phyloP scores from a whole-genome alignment of 2,888 invertebrate genomes.

The Ischnura elegans region DNA sequence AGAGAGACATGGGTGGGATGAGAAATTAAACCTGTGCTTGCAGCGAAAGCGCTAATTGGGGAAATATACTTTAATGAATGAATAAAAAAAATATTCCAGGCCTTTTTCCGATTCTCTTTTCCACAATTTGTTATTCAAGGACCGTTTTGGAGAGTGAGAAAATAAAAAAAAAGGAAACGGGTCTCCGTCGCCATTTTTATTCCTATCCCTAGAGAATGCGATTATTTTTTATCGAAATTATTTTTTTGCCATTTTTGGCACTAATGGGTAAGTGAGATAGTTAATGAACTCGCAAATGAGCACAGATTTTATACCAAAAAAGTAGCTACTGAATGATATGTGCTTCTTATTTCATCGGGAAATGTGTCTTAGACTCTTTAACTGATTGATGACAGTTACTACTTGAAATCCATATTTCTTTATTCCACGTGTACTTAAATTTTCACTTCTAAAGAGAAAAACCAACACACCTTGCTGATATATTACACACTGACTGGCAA shows the following conservation, averaged over 20 bases:
- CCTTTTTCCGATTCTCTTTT: slow-evolving; percentile 22
- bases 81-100: not conserved
- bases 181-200: not conserved
- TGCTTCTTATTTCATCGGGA: not conserved
- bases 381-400: no score
- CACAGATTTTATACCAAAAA: not conserved
- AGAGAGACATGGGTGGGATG: not conserved
- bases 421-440: no score
- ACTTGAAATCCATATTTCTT: no score
- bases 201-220: not conserved
- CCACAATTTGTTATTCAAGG: not conserved
- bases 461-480: no score
- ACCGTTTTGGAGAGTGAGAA: not conserved
- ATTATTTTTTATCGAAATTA: not conserved
- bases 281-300: not conserved
- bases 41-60: not conserved
- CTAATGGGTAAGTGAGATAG: not conserved
- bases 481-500: no score
- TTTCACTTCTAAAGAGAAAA: no score
- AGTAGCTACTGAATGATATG: not conserved
- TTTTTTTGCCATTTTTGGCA: not conserved
- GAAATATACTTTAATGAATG: slow-evolving; percentile 42
- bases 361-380: no score
- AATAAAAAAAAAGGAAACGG: not conserved
- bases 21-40: slow-evolving; percentile 17